These are phyloP conservation scores for Macrotus californicus DNA, from an alignment of 2,113 vertebrate genomes.

Conservation along the genomic window DNA sequence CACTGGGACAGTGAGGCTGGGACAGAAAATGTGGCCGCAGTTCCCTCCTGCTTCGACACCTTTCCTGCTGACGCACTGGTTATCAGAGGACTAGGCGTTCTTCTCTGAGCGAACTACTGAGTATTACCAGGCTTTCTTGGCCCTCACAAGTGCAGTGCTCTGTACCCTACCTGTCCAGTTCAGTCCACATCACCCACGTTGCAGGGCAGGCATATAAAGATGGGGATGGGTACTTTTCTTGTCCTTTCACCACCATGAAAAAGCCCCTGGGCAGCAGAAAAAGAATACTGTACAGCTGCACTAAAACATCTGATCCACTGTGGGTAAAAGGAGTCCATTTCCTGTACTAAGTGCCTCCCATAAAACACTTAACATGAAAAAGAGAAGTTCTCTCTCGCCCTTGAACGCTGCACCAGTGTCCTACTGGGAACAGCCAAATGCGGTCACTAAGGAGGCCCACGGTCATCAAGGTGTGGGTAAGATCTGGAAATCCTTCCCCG, in stretches of 20 bases:
- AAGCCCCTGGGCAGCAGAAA: constrained; percentile 70
- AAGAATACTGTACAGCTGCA: constrained; percentile 45
- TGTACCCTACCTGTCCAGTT: background rate
- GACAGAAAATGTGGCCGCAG: background rate
- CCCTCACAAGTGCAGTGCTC: background rate
- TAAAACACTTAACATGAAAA: background rate
- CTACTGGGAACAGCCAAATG: background rate
- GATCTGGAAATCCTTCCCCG: background rate
- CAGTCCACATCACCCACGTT: rapidly evolving
- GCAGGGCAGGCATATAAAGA: background rate
- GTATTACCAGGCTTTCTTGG: background rate
- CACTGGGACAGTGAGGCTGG: background rate
- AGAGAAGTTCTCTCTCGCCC: background rate
- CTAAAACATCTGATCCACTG: background rate
- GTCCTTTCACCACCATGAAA: background rate
- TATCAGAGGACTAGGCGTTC: background rate
- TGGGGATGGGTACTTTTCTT: background rate
- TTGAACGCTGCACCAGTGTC: background rate
- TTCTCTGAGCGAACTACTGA: background rate
- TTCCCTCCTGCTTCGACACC: rapidly evolving
- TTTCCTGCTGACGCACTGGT: background rate
- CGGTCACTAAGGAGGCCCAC: background rate
- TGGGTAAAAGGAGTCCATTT: background rate
- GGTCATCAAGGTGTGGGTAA: background rate
- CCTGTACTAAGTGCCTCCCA: background rate